Evolutionary conservation across 2,888 invertebrate genomes (phyloP).

Genomic region (Hirtodrosophila trivittata): DNA sequence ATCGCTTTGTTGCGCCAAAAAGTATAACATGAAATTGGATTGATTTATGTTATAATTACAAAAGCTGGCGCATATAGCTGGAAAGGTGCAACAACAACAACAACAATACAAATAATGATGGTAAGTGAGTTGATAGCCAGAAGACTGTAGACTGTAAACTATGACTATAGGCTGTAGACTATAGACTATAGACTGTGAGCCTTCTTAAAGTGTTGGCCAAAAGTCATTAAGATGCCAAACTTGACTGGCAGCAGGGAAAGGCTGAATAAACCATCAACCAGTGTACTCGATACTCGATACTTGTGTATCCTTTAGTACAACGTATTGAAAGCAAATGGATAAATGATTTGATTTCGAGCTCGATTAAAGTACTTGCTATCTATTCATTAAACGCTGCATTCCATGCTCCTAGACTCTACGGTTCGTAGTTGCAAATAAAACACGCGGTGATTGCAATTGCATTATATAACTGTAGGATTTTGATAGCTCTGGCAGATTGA

Average conservation of each 20-base stretch:
- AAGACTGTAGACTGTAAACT: background rate
- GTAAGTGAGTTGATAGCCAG: slow-evolving; percentile 13
- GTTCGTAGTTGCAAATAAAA: no score
- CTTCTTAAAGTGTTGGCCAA: slow-evolving; percentile 34
- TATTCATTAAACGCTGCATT: slow-evolving; percentile 7
- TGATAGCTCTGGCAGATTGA: slow-evolving; percentile 33
- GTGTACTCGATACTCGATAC: background rate
- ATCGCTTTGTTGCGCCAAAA: slow-evolving; percentile 71
- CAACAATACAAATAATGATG: slow-evolving; percentile 41
- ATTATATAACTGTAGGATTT: slow-evolving; percentile 55
- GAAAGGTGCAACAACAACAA: slow-evolving; percentile 2
- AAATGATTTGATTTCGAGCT: slow-evolving; percentile 14
- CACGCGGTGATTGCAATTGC: slow-evolving; percentile 31
- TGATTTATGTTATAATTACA: slow-evolving; percentile 79
- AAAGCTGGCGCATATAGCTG: slow-evolving; percentile 28
- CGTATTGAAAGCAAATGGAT: background rate
- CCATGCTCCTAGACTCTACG: no score
- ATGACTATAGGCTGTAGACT: no score
- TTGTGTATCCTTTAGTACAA: slow-evolving; percentile 3
- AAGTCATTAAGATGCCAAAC: slow-evolving; percentile 42
- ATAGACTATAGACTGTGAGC: slow-evolving; percentile 1
- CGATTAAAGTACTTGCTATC: no score
- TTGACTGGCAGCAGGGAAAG: slow-evolving; percentile 12
- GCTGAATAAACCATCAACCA: slow-evolving; percentile 3
- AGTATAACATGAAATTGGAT: slow-evolving; percentile 75